Evolutionary conservation across 2,888 invertebrate species (phyloP), one percentile per base, ranked within the genome.

Genomic region (Luperina testacea): DNA sequence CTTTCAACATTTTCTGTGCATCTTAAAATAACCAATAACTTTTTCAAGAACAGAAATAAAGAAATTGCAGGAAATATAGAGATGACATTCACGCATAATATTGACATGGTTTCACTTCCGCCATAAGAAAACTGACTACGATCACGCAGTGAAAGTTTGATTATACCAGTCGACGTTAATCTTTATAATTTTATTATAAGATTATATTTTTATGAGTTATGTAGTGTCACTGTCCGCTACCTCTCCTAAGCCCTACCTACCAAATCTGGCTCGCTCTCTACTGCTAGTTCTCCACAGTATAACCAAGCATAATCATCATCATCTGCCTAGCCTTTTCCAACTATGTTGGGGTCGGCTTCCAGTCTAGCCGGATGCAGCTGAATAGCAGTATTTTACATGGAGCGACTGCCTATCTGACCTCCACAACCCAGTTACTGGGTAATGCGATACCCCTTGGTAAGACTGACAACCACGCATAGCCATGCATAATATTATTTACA

Each of bases 61-160:
- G 9, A 61, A 53, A 48, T 20, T 53, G 24, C 27, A 48, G 45
- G 24, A 57, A 77, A 63, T 45, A 57, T 77, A 27, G 77, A 68
- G 53, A 27, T 68, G 32, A 61, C 77, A 76, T 68, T 80, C 67
- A 61, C 59, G 61, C 45, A 57, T 83, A 83, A 53, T 77, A 77
- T 83, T 68, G 80, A 83, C 80, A 83, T 68, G 67, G 63, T 80
- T 80, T 83, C 78, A 83, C 38, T 83, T 68, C 45, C 78, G 67
- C 57, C 68, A 27, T 74, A 51, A 68, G 59, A 83, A 68, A 77
- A 77, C 15, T 53, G 32, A 61, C 61, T 77, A 20, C 24, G 24
- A 53, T 38, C 61, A 83, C 83, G 82, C 32, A 64, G 48, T 32
- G 57, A 9, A 45, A 83, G 15, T 77, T 77, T 67, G 32, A 68